These are phyloP conservation scores for Hystrix brachyura DNA, from an alignment of 2,113 vertebrate species.

Conservation along the genomic window DNA sequence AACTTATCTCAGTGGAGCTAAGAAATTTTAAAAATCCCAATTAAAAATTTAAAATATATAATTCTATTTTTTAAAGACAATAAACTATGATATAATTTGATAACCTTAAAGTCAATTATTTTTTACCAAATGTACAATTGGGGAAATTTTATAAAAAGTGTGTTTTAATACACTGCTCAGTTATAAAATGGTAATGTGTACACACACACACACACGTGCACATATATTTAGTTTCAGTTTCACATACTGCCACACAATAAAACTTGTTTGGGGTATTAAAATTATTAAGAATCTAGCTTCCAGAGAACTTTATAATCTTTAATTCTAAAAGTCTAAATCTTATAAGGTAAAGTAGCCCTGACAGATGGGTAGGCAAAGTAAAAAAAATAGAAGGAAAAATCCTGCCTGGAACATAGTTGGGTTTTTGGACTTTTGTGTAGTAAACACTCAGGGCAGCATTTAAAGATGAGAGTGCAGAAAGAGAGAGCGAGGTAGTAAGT, in stretches of 20 bases:
- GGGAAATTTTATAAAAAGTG: not conserved
- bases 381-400: not conserved
- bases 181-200: not conserved
- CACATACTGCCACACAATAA: not conserved
- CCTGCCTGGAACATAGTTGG: conserved; percentile 47
- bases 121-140: not conserved
- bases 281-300: not conserved
- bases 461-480: not conserved
- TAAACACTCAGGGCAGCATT: not conserved
- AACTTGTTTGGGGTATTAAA: not conserved
- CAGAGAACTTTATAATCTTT: not conserved
- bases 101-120: not conserved
- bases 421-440: not conserved
- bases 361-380: conserved; percentile 27
- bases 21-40: not conserved
- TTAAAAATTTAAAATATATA: not conserved
- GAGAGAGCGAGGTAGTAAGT: not conserved
- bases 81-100: not conserved
- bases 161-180: not conserved
- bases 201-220: not conserved
- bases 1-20: not conserved
- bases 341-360: not conserved
- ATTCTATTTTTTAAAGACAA: not conserved
- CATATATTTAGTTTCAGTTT: not conserved
- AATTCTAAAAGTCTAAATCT: not conserved